Percentiles rank a stretch among this genome's conserved stretches.
Conservation (phyloP, 1,140 invertebrate species). For the Homarus americanus region DNA sequence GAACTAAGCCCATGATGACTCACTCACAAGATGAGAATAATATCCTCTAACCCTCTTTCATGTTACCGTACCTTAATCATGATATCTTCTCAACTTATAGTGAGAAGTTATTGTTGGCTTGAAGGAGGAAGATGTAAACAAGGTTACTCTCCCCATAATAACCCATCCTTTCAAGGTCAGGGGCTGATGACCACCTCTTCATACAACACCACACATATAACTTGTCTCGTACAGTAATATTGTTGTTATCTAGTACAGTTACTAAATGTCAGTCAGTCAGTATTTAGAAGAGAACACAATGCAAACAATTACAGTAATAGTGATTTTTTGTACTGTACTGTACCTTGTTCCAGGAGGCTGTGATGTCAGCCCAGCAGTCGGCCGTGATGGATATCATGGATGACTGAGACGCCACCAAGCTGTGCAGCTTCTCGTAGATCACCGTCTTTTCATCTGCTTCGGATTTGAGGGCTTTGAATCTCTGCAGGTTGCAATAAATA, state of each 20-base stretch:
- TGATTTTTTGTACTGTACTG: constrained; percentile 81
- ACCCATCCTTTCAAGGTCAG: too few species aligned
- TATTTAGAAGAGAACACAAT: background rate
- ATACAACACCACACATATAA: too few species aligned
- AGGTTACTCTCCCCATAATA: too few species aligned
- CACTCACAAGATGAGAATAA: too few species aligned
- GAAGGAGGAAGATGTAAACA: too few species aligned
- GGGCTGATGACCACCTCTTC: too few species aligned
- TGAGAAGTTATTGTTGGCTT: too few species aligned
- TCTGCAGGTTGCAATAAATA: constrained; percentile 48
- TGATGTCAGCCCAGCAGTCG: constrained; percentile 88
- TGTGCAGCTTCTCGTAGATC: constrained; percentile 85
- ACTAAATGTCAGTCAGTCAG: background rate
- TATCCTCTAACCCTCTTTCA: too few species aligned
- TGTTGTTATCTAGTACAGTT: background rate
- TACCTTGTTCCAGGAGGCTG: constrained; percentile 85
- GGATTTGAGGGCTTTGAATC: constrained; percentile 81
- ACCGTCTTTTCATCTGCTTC: constrained; percentile 85
- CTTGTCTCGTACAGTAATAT: background rate
- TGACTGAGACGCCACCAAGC: constrained; percentile 85
- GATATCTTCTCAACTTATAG: too few species aligned
- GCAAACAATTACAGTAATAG: constrained; percentile 78
- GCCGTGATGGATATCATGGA: constrained; percentile 87
- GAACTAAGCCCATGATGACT: too few species aligned
- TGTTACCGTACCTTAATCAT: too few species aligned